Percentiles rank a stretch among this genome's conserved stretches.
These are phyloP conservation scores for Drymonia ruficornis DNA, from an alignment of 2,888 invertebrate genomes.

Conservation along the genomic window DNA sequence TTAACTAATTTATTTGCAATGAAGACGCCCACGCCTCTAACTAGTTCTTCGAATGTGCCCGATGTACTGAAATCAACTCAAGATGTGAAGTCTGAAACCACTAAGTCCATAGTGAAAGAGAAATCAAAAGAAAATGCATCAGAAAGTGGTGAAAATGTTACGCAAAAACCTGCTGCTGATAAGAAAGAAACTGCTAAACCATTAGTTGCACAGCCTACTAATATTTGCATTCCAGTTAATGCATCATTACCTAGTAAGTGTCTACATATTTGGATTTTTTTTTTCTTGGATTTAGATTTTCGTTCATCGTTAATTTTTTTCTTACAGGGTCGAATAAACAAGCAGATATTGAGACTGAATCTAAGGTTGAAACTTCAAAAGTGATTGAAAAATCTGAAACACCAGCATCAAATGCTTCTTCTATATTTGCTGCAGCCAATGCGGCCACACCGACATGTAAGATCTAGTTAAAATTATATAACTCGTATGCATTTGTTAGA, in stretches of 20 bases:
- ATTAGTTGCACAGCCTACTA: slow-evolving; percentile 40
- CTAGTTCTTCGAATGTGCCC: slow-evolving; percentile 45
- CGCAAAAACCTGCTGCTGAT: slow-evolving; percentile 29
- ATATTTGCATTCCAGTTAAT: slow-evolving; percentile 26
- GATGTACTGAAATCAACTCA: slow-evolving; percentile 54
- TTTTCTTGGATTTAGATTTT: neutral
- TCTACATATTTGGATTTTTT: slow-evolving; percentile 1
- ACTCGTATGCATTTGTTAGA: neutral
- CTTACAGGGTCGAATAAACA: slow-evolving; percentile 24
- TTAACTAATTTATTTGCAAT: slow-evolving; percentile 58
- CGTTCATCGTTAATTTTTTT: neutral
- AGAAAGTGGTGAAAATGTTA: slow-evolving; percentile 38
- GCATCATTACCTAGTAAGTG: slow-evolving; percentile 40
- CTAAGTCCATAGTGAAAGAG: slow-evolving; percentile 50
- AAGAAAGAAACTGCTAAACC: slow-evolving; percentile 55
- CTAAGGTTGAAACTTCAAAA: slow-evolving; percentile 36
- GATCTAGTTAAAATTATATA: neutral
- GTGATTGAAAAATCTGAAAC: slow-evolving; percentile 32
- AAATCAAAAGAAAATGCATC: slow-evolving; percentile 61
- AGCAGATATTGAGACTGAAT: slow-evolving; percentile 36
- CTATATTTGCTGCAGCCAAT: slow-evolving; percentile 48
- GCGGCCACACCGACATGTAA: slow-evolving; percentile 20
- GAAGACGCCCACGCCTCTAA: slow-evolving; percentile 45
- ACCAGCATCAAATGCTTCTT: slow-evolving; percentile 39
- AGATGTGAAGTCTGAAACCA: slow-evolving; percentile 44